Base-by-base conservation (phyloP, 2,113 vertebrate genomes). In the Phylloscopus whistleri region DNA sequence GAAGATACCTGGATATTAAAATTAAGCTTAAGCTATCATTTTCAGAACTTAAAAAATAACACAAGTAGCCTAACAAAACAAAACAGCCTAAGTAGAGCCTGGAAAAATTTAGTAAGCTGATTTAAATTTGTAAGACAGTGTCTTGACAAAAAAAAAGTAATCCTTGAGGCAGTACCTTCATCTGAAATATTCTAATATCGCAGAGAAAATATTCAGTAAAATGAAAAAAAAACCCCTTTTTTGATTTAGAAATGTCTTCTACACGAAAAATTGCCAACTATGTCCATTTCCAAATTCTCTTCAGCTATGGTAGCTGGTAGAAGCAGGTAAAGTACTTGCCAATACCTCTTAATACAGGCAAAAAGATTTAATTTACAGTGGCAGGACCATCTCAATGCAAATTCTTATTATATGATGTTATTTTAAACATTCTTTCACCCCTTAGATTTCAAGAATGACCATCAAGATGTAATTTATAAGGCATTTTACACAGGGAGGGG, bases 401-500 rank as follows among this genome's bases (percentile, higher is more conserved):
- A 63, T 52, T 89, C 63, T 69, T 73, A 55, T 3, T 1, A 16
- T 8, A 55, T 3, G 2, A 49, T 21, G 4, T 20, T 64, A 69
- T 56, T 89, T 51, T 58, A 39, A 91, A 66, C 16, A 77, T 27
- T 6, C n/a, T 49, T n/a, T 67, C 18, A 56, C 4, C 5, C 21
- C 48, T 2, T 4, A 58, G 18, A 39, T 19, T 16, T 37, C 30
- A 84, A 51, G 14, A 14, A 80, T 1, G 3, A 77, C 23, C 35
- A 66, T 6, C 63, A 69, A 64, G 3, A 19, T 48, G 43, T 8
- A 44, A 30, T 22, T 56, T 28, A 33, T 1, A 56, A 15, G 4
- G 14, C 11, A 64, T 60, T 76, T 15, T 46, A n/a, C 24, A 79
- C 0, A 4, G 3, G 5, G 4, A 37, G 4, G 3, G 28, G 13